Conservation (phyloP, 2,797 vertebrate species). For the Brachyrhaphis roseni region DNA sequence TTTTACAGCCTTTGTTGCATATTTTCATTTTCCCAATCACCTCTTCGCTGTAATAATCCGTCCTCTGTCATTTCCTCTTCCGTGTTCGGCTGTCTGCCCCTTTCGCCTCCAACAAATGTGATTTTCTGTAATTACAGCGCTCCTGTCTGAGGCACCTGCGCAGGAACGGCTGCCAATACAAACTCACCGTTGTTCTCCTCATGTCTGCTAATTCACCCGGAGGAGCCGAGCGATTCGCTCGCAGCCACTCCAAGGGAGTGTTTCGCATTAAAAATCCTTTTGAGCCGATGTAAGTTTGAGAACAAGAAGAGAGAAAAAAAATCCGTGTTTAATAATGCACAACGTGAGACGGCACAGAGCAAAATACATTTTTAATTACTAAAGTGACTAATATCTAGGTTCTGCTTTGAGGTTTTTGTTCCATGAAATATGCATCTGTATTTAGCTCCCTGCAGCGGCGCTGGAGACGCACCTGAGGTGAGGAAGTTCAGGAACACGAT, state of each 20-base stretch:
- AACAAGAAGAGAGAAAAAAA: conserved; percentile 61
- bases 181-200: conserved; percentile 80
- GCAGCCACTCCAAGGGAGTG: conserved; percentile 87
- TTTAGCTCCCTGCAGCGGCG: conserved; percentile 87
- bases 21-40: not conserved
- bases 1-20: not conserved
- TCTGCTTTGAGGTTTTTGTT: conserved; percentile 99
- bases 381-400: conserved; percentile 99
- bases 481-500: conserved; percentile 77
- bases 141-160: conserved; percentile 65
- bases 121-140: conserved; percentile 21
- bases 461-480: conserved; percentile 88
- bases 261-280: conserved; percentile 98
- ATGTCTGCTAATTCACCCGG: conserved; percentile 93
- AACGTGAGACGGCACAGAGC: conserved; percentile 90
- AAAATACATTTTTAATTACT: conserved; percentile 99
- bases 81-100: not conserved
- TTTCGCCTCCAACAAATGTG: conserved; percentile 26
- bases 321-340: conserved; percentile 97
- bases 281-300: conserved; percentile 95
- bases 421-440: conserved; percentile 98
- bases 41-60: not conserved
- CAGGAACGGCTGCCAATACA: conserved; percentile 59
- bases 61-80: not conserved
- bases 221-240: conserved; percentile 89